Evolutionary conservation across 2,113 vertebrate genomes (phyloP), one percentile per base, ranked within the genome.

Genomic region (Aramus guarauna): DNA sequence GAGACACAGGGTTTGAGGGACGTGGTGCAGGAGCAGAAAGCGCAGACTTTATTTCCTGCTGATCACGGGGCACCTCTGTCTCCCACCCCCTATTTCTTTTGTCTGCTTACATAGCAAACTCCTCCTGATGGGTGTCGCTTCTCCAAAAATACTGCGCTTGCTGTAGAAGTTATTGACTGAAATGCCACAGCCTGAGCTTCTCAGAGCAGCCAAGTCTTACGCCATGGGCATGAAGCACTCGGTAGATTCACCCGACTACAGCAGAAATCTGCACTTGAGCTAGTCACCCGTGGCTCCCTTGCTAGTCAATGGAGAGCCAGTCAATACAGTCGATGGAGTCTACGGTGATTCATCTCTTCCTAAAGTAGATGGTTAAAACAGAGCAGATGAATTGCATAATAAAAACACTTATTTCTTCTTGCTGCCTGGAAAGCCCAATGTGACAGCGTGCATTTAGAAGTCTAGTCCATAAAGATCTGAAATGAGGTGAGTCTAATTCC

Each of bases 241-340:
- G 0, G 88, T 68, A 60, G 43, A 72, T 72, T 76, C 74, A 75
- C 90, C 43, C 6, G 3, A 64, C 55, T 72, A n/a, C 81, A 72
- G 84, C 21, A 91, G 76, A 82, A 95, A 87, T 91, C 73, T 72
- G 36, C 80, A 56, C 87, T 73, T 92, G 78, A 90, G 66, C 39
- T 39, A 43, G 53, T 90, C 77, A 91, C 84, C 84, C 5, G 5
- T 91, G 87, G 92, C 81, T 96, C 45, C 62, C 77, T 45, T 9
- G 12, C 2, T 6, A 62, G 74, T 69, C 77, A 92, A 11, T 62
- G 74, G 74, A 88, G 66, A 90, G 45, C 30, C 80, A 68, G 91
- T 90, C 96, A 96, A 94, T 96, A 90, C 30, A 60, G 74, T 53
- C 62, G 11, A 92, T 92, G 62, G 84, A 90, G n/a, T 48, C 74